Conservation (phyloP, 1,140 invertebrate genomes). For the Cyphomyrmex costatus region DNA sequence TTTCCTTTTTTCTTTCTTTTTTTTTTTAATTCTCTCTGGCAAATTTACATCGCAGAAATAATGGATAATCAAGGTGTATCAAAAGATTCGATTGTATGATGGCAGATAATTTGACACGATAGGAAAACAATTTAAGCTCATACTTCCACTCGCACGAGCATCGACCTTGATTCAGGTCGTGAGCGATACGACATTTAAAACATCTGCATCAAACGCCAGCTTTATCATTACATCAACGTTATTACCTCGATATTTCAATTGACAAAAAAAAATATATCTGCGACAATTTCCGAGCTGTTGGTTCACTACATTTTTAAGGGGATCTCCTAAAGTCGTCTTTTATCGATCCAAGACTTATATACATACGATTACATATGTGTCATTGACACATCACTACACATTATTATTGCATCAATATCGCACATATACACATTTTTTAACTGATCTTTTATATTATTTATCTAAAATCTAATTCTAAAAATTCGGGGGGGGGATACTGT, state of each 20-base stretch:
- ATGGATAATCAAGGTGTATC: slow-evolving; percentile 36
- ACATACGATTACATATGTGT: too few relatives aligned
- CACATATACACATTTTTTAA: too few relatives aligned
- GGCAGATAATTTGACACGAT: slow-evolving; percentile 25
- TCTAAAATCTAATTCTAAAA: too few relatives aligned
- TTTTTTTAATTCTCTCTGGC: neutral
- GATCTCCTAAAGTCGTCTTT: too few relatives aligned
- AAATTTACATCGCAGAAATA: neutral
- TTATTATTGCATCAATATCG: too few relatives aligned
- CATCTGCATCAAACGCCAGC: neutral
- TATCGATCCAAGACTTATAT: too few relatives aligned
- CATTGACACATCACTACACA: too few relatives aligned
- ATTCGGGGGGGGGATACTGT: too few relatives aligned
- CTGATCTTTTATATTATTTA: too few relatives aligned
- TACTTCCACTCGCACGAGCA: slow-evolving; percentile 31
- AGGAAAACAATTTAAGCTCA: slow-evolving; percentile 24
- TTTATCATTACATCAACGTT: neutral
- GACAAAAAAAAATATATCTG: slow-evolving; percentile 13
- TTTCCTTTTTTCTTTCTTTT: neutral
- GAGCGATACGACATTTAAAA: neutral
- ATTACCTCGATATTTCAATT: slow-evolving; percentile 2
- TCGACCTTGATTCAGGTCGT: neutral
- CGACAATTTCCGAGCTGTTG: neutral
- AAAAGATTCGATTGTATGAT: neutral
- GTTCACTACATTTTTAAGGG: neutral